A percentile compares a stretch with the other conserved stretches of the same genome.
phyloP scores from a whole-genome alignment of 2,113 vertebrate species.

The Alouatta palliata region DNA sequence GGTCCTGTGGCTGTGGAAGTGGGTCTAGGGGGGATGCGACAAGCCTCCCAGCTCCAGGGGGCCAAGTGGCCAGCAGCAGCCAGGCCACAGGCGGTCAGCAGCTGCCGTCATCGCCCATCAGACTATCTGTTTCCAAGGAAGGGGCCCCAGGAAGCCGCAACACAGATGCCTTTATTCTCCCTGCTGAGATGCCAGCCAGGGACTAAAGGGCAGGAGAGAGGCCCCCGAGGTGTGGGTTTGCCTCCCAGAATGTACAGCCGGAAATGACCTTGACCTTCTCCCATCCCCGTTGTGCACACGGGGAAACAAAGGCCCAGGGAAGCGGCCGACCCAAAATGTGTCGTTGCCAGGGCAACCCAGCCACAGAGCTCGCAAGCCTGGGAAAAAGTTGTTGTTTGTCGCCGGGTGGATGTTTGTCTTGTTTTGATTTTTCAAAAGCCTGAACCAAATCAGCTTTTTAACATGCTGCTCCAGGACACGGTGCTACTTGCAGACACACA shows the following conservation, averaged over 20 bases:
- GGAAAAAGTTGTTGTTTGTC: slow-evolving; percentile 53
- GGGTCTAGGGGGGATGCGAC: not conserved
- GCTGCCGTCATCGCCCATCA: not conserved
- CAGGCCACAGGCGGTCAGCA: not conserved
- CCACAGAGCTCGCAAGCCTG: not conserved
- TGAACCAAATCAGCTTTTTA: slow-evolving; percentile 45
- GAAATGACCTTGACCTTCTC: slow-evolving; percentile 48
- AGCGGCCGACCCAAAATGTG: slow-evolving; percentile 34
- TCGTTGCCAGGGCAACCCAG: slow-evolving; percentile 62
- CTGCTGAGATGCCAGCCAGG: not conserved
- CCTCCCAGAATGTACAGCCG: not conserved
- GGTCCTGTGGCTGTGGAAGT: not conserved
- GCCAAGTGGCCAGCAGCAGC: not conserved
- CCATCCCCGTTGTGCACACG: not conserved
- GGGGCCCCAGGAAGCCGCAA: not conserved
- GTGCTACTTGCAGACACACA: not conserved
- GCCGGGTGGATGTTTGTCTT: slow-evolving; percentile 12
- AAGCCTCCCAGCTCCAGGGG: not conserved
- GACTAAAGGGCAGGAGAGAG: not conserved
- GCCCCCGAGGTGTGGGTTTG: not conserved
- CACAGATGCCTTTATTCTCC: not conserved
- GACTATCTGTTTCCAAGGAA: not conserved
- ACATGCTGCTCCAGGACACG: slow-evolving; percentile 45
- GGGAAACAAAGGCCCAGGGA: slow-evolving; percentile 42
- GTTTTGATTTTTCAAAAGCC: slow-evolving; percentile 44